A percentile compares a stretch with the other conserved stretches of the same genome.
phyloP scores from a whole-genome alignment of 2,113 vertebrate species.

The Periophthalmodon schlosseri region DNA sequence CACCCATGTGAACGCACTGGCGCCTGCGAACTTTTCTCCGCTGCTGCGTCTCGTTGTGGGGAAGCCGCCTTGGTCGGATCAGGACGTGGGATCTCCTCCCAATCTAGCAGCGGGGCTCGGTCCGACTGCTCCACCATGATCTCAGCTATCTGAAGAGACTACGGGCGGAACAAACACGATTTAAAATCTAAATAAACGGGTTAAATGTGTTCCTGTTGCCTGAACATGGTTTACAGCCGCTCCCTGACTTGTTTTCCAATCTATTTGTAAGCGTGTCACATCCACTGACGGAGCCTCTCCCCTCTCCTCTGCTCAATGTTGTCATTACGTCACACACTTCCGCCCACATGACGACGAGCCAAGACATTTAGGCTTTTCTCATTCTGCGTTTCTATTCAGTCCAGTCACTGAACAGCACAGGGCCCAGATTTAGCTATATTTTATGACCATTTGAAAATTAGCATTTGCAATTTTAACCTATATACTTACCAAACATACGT shows the following conservation, averaged over 20 bases:
- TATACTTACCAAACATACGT: too few species aligned
- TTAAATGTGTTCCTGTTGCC: conserved; percentile 23
- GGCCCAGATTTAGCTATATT: too few species aligned
- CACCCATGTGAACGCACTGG: conserved; percentile 40
- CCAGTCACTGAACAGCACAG: too few species aligned
- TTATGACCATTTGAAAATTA: too few species aligned
- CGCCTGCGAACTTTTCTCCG: conserved; percentile 52
- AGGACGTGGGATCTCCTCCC: conserved; percentile 87
- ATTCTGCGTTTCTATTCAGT: neutral
- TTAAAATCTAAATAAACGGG: conserved; percentile 4
- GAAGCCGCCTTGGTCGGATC: conserved; percentile 64
- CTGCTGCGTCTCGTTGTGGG: conserved; percentile 35
- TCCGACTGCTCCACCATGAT: conserved; percentile 89
- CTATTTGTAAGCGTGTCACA: conserved; percentile 73
- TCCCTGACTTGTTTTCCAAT: conserved; percentile 40
- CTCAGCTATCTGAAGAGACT: neutral
- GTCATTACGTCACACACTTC: conserved; percentile 79
- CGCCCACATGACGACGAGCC: conserved; percentile 74
- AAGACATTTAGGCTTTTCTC: neutral
- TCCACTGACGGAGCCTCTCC: conserved; percentile 45
- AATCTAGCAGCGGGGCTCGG: conserved; percentile 89
- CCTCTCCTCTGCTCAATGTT: conserved; percentile 74
- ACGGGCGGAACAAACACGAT: neutral
- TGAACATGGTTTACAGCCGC: conserved; percentile 52
- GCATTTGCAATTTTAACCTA: too few species aligned